Evolutionary conservation across 2,797 vertebrate species (phyloP).

Genomic region (Antrozous pallidus): DNA sequence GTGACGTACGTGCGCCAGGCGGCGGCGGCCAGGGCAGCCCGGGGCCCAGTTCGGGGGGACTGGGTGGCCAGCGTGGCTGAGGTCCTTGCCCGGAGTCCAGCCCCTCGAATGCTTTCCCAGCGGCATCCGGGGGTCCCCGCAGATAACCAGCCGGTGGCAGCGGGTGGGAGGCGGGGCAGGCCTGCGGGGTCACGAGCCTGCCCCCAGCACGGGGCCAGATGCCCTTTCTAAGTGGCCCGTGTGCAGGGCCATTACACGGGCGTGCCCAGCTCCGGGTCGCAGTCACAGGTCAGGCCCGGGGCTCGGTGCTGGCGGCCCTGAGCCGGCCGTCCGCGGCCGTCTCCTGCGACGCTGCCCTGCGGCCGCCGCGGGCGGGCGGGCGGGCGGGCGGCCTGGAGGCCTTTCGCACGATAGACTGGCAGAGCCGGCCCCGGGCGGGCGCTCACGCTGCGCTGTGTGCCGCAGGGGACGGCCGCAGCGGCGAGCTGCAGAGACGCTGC

Average conservation of each 20-base stretch:
- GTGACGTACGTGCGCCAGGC: too few species aligned
- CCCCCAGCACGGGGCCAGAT: too few species aligned
- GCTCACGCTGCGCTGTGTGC: neutral
- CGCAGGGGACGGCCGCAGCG: constrained; percentile 88
- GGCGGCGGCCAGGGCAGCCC: too few species aligned
- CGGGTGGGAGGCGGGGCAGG: too few species aligned
- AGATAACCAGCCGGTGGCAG: neutral
- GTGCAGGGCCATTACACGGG: neutral
- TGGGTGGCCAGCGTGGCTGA: neutral
- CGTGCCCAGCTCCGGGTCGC: neutral
- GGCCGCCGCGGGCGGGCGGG: too few species aligned
- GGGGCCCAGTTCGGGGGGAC: too few species aligned
- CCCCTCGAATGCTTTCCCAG: neutral
- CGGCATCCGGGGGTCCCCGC: neutral
- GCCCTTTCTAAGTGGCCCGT: neutral
- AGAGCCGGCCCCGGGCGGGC: neutral
- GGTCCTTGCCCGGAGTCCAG: neutral
- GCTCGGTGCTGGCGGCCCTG: neutral
- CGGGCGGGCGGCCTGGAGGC: too few species aligned
- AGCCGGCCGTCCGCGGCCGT: neutral
- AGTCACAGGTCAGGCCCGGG: neutral
- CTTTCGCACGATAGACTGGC: too few species aligned
- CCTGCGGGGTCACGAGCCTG: too few species aligned
- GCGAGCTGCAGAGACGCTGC: constrained; percentile 90
- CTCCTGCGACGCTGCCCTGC: too few species aligned